Evolutionary conservation across 2,888 invertebrate species (phyloP), one percentile per base, ranked within the genome.

Genomic region (Melangyna quadrimaculata): DNA sequence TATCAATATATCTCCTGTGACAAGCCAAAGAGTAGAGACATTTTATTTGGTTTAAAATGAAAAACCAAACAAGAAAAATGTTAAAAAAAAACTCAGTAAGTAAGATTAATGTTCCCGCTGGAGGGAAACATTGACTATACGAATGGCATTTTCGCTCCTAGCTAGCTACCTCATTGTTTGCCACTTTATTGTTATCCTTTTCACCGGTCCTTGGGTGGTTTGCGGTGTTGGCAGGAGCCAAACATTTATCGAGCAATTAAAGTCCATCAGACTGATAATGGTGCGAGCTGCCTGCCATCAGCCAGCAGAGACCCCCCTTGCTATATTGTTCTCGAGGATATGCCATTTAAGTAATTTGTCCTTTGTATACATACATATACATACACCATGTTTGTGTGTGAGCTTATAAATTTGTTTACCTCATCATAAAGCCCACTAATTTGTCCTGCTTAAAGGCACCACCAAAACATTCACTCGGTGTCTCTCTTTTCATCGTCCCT

Each of bases 161-260:
- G n/a, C 32, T 32, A 19, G 51, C 57, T 59, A 61, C 40, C 63
- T 63, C 69, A 70, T 80, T 77, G 80, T 80, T 75, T 80, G 80
- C 61, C 82, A 78, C 82, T 73, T 82, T 69, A 82, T 83, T 73
- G 78, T 78, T 86, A 86, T 81, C 86, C 86, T 86, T 86, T 81
- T 73, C 53, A 55, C 43, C 59, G 51, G 19, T 71, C 32, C 40
- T 67, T 27, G 61, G 63, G 63, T 37, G 72, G 43, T 12, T 53
- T 69, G 51, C 53, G n/a, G 65, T 77, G 74, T 71, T 67, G 70
- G 67, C 71, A 73, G 51, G 45, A 70, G 70, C 73, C 70, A 81
- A 80, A 81, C 86, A 86, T 86, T 86, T 81, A 86, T 86, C 86
- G 81, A 86, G 81, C 86, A 86, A 86, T 86, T 86, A 86, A 86